Percentiles rank a stretch among this genome's conserved stretches.
Evolutionary conservation across 2,113 vertebrate genomes (phyloP).

Genomic region (Haliaeetus leucogaster): DNA sequence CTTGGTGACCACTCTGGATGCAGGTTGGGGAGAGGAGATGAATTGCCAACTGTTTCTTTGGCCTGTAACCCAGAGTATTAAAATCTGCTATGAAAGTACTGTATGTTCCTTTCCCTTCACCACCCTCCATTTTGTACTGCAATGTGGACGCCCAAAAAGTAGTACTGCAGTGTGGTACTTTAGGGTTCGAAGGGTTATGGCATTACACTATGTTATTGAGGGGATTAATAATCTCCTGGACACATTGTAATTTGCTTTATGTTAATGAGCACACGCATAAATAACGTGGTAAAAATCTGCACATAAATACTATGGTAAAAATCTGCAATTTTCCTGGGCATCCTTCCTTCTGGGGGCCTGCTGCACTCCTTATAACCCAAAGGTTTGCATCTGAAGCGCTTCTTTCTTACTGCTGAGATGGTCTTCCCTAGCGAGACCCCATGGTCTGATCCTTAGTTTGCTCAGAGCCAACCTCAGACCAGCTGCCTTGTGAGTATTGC

Average conservation of each 20-base stretch:
- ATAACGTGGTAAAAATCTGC: neutral
- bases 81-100: neutral
- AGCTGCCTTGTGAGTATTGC: neutral
- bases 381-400: neutral
- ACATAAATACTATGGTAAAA: neutral
- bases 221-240: neutral
- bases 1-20: neutral
- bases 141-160: neutral
- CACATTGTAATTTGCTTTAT: neutral
- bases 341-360: neutral
- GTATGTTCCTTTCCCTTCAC: neutral
- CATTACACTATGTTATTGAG: neutral
- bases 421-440: neutral
- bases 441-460: neutral
- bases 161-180: neutral
- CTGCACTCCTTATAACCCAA: neutral
- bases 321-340: neutral
- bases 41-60: neutral
- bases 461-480: neutral
- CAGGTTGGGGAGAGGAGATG: neutral
- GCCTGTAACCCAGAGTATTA: neutral
- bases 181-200: fast-evolving
- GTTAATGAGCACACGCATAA: neutral
- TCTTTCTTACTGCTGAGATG: neutral
- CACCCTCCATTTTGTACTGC: neutral